Conservation (phyloP, 2,113 vertebrate genomes). For the Prolemur simus region DNA sequence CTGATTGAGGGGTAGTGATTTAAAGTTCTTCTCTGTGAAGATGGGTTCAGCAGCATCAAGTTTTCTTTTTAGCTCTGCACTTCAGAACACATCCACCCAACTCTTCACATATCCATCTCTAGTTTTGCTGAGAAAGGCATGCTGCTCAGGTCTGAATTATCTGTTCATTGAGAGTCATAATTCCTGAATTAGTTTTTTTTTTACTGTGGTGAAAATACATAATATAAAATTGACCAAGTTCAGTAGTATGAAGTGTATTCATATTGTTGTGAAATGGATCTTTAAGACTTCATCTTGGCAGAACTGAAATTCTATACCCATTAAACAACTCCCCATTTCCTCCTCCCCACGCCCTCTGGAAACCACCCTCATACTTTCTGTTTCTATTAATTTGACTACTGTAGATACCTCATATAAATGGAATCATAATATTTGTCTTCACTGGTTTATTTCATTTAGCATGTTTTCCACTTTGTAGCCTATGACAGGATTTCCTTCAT, state of each 20-base stretch:
- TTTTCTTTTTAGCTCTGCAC: neutral
- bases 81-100: neutral
- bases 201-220: neutral
- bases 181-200: neutral
- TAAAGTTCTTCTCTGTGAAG: neutral
- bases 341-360: fast-evolving
- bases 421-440: neutral
- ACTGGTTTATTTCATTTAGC: neutral
- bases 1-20: neutral
- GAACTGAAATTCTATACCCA: neutral
- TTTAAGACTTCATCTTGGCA: neutral
- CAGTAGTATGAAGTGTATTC: neutral
- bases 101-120: too few species aligned
- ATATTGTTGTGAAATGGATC: neutral
- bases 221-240: neutral
- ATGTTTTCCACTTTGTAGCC: neutral
- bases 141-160: neutral
- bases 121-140: neutral
- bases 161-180: neutral
- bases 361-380: neutral
- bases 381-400: neutral
- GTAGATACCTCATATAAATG: neutral
- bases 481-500: neutral
- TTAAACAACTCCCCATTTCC: neutral
- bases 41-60: fast-evolving